Conservation (phyloP, 2,797 vertebrate species). For the Meda fulgida region DNA sequence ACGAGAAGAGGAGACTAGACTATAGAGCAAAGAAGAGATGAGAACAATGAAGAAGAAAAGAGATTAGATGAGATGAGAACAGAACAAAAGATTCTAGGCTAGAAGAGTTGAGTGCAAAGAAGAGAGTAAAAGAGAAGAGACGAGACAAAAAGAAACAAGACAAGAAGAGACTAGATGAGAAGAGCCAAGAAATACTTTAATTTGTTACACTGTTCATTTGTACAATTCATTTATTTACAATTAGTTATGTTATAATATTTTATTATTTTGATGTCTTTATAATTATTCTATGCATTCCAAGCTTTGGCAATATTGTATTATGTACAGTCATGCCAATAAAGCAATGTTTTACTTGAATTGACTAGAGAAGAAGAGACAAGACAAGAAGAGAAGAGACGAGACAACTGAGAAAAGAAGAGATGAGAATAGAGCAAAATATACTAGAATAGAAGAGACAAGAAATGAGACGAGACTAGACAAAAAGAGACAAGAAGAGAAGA, state of each 20-base stretch:
- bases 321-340: too few relatives aligned
- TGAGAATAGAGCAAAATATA: fast-evolving
- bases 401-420: neutral
- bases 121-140: neutral
- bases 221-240: too few relatives aligned
- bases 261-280: too few relatives aligned
- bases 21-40: neutral
- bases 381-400: neutral
- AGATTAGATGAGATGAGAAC: neutral
- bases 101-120: neutral
- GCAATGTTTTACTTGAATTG: too few relatives aligned
- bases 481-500: neutral
- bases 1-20: neutral
- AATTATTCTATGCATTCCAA: too few relatives aligned
- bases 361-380: neutral
- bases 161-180: neutral
- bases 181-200: neutral
- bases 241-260: too few relatives aligned
- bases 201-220: too few relatives aligned
- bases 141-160: neutral
- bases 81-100: neutral
- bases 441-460: neutral
- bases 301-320: too few relatives aligned
- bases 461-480: neutral
- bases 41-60: neutral